Percentiles rank a stretch among this genome's conserved stretches.
Conservation (phyloP, 2,888 invertebrate species). For the Apotomis turbidana region DNA sequence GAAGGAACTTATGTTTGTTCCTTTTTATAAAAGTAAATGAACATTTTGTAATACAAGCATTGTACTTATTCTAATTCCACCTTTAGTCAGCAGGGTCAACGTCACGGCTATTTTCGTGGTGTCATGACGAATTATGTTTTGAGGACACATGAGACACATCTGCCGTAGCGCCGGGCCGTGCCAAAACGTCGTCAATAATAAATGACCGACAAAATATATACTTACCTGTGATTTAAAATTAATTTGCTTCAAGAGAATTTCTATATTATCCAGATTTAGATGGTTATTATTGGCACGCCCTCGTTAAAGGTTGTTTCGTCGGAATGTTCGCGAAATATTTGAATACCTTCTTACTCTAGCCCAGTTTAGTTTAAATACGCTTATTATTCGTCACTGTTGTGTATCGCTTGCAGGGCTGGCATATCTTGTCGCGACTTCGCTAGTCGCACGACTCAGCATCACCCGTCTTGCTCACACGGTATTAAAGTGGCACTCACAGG, state of each 20-base stretch:
- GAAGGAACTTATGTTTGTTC: too few relatives aligned
- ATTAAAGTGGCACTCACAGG: too few relatives aligned
- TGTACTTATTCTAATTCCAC: constrained; percentile 19
- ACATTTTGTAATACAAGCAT: not conserved
- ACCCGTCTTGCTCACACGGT: too few relatives aligned
- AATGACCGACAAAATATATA: constrained; percentile 22
- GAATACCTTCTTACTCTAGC: not conserved
- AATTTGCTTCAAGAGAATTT: not conserved
- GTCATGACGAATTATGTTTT: constrained; percentile 38
- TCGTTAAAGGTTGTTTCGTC: not conserved
- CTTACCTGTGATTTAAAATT: constrained; percentile 11
- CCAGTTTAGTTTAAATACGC: too few relatives aligned
- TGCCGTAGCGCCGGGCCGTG: constrained; percentile 29
- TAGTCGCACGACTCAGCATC: too few relatives aligned
- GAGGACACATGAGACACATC: constrained; percentile 40
- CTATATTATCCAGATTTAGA: constrained; percentile 17
- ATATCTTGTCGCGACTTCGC: too few relatives aligned
- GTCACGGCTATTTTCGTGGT: constrained; percentile 33
- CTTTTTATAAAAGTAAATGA: too few relatives aligned
- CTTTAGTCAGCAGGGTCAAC: constrained; percentile 12
- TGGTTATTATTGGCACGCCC: constrained; percentile 8
- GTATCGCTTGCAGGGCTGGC: too few relatives aligned
- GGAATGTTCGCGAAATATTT: not conserved
- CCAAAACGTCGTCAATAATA: constrained; percentile 31
- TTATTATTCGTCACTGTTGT: too few relatives aligned